Conservation (phyloP, 2,888 invertebrate species). For the Sarcophaga variegata region DNA sequence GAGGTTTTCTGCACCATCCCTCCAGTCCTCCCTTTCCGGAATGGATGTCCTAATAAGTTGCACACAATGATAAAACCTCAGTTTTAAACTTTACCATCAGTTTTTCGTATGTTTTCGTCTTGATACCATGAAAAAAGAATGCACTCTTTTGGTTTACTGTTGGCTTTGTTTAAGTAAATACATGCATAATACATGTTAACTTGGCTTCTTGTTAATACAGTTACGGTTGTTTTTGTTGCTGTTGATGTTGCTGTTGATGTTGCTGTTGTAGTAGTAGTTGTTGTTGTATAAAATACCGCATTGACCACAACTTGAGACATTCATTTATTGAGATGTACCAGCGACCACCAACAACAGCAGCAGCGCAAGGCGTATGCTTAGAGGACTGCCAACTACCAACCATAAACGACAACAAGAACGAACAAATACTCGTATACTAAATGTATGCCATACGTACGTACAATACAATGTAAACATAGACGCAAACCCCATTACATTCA, state of each 20-base stretch:
- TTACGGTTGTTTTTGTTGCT: not conserved
- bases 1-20: too few relatives aligned
- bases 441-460: too few relatives aligned
- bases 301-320: conserved; percentile 65
- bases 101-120: too few relatives aligned
- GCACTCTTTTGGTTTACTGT: not conserved
- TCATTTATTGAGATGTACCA: conserved; percentile 52
- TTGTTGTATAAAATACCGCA: conserved; percentile 55
- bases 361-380: not conserved
- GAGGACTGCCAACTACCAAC: too few relatives aligned
- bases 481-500: not conserved
- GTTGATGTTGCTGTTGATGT: not conserved
- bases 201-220: conserved; percentile 18
- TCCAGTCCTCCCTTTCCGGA: too few relatives aligned
- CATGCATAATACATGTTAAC: conserved; percentile 16
- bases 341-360: not conserved
- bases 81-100: too few relatives aligned
- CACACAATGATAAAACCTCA: too few relatives aligned
- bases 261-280: not conserved
- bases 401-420: too few relatives aligned
- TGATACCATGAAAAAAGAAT: not conserved
- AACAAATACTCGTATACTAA: too few relatives aligned
- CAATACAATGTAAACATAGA: too few relatives aligned
- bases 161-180: not conserved
- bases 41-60: too few relatives aligned